A percentile compares a stretch with the other conserved stretches of the same genome.
phyloP scores from a whole-genome alignment of 1,140 invertebrate genomes.

The Apis dorsata region DNA sequence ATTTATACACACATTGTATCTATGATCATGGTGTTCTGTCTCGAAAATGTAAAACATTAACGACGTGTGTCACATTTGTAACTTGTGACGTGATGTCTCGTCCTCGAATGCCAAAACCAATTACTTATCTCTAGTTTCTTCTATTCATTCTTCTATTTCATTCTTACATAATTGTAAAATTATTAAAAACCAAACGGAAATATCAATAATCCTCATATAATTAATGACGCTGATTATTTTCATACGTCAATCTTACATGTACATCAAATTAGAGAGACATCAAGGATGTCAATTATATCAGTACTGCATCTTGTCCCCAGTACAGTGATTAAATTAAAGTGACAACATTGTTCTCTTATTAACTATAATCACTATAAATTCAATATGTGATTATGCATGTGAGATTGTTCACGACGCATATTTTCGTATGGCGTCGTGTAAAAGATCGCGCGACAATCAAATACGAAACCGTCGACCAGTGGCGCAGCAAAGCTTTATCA shows the following conservation, averaged over 20 bases:
- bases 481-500: constrained; percentile 18
- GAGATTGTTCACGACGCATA: background rate
- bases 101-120: background rate
- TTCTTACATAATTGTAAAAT: background rate
- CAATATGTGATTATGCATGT: background rate
- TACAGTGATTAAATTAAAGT: background rate
- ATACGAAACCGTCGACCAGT: constrained; percentile 4
- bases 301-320: background rate
- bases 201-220: background rate
- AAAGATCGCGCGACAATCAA: constrained; percentile 13
- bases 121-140: background rate
- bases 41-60: constrained; percentile 8
- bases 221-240: background rate
- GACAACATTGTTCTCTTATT: background rate
- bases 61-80: background rate
- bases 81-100: background rate
- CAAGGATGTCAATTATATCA: no score
- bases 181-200: background rate
- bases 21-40: background rate
- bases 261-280: background rate
- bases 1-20: background rate
- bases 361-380: background rate
- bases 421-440: constrained; percentile 3
- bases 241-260: no score
- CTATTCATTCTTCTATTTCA: background rate